Base-by-base conservation (phyloP, 37 sponge, comb jelly and placozoan genomes). In the Haliclona indistincta region DNA sequence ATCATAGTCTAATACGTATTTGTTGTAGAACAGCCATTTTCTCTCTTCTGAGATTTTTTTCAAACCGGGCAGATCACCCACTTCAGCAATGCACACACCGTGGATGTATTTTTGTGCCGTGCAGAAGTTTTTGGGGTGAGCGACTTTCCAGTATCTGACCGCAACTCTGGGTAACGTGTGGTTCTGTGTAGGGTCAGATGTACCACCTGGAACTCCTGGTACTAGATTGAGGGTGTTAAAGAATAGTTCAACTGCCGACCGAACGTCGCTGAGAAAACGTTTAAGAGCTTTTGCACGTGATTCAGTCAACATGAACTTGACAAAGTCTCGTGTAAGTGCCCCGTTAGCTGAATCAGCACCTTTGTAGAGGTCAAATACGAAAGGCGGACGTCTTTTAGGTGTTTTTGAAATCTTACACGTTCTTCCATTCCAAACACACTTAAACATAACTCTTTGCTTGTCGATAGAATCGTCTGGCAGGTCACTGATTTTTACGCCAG, bases 311-410 rank as follows among this genome's bases (percentile, higher is more conserved):
- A 58, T 58, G 23, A 58, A 58, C 7, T 58, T 11, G 6, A 58
- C 60, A 58, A 58, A 58, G 7, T 58, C 60, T 58, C 28, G 11
- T n/a, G 60, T 25, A n/a, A 58, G n/a, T n/a, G 60, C 60, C 11
- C 60, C n/a, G 13, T 8, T 58, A 23, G 60, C 25, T 25, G 23
- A 8, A 58, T 58, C 60, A 7, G 60, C 60, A 58, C 60, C n/a
- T 58, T 58, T 58, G n/a, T 58, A 58, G 6, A 58, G 7, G 13
- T 5, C n/a, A 8, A 58, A n/a, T 7, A 25, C n/a, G 60, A 25
- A 58, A 58, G 60, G 60, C 6, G 25, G 6, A 8, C 11, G 23
- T n/a, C 22, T 58, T 58, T 20, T n/a, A 23, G 11, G n/a, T n/a
- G 60, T 58, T 8, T 25, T 25, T 58, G 11, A 7, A 25, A 58